These are phyloP conservation scores for Mellilla xanthometata DNA, from an alignment of 2,888 invertebrate species.

Conservation along the genomic window DNA sequence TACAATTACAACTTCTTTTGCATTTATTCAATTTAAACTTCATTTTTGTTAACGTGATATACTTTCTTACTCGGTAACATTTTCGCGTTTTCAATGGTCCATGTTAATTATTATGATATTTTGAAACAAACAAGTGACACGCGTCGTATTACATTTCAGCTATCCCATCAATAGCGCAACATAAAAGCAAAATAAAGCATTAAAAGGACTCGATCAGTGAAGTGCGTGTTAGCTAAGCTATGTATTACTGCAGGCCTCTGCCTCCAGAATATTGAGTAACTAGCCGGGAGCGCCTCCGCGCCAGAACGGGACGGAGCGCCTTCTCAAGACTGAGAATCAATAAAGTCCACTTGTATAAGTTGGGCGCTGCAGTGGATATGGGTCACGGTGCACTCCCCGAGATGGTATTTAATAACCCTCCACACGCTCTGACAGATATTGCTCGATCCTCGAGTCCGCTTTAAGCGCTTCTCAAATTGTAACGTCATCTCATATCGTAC, in stretches of 20 bases:
- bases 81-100: no score
- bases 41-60: no score
- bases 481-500: constrained; percentile 40
- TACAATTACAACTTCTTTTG: no score
- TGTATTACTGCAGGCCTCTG: constrained; percentile 66
- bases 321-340: constrained; percentile 83
- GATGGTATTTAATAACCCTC: constrained; percentile 74
- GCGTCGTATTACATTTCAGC: no score
- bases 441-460: constrained; percentile 51
- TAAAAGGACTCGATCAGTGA: constrained; percentile 49
- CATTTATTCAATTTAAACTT: no score
- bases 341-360: constrained; percentile 81
- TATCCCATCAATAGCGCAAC: neutral
- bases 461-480: constrained; percentile 46
- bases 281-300: constrained; percentile 52
- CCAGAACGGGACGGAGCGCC: constrained; percentile 64
- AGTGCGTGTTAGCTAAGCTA: constrained; percentile 62
- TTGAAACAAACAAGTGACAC: no score
- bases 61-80: no score
- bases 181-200: constrained; percentile 35
- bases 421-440: constrained; percentile 65
- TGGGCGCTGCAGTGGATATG: constrained; percentile 77
- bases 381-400: constrained; percentile 76
- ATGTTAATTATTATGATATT: no score
- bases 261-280: constrained; percentile 77